These are phyloP conservation scores for Dromius quadrimaculatus DNA, from an alignment of 2,888 invertebrate genomes.

Conservation along the genomic window DNA sequence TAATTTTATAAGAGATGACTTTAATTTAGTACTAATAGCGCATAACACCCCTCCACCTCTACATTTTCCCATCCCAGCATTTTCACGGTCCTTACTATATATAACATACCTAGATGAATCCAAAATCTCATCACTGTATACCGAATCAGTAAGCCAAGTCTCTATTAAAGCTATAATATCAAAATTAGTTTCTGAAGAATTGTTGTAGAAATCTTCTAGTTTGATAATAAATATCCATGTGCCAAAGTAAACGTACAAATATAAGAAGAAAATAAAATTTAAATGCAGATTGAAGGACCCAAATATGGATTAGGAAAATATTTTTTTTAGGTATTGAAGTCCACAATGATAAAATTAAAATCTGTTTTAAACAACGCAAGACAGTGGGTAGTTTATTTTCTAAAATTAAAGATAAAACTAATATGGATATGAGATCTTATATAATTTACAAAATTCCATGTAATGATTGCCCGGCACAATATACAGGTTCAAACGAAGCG, in stretches of 20 bases:
- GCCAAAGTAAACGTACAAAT: neutral
- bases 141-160: neutral
- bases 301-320: too few species aligned
- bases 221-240: neutral
- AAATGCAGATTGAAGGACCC: too few species aligned
- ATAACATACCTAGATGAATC: neutral
- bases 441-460: too few species aligned
- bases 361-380: too few species aligned
- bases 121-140: neutral
- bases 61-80: neutral
- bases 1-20: neutral
- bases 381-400: too few species aligned
- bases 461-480: too few species aligned
- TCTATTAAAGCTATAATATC: neutral
- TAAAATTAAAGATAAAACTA: too few species aligned
- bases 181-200: neutral
- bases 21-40: constrained; percentile 3
- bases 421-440: too few species aligned
- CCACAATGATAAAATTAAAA: too few species aligned
- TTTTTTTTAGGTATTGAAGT: too few species aligned
- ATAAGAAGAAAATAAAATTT: neutral
- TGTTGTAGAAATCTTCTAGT: neutral
- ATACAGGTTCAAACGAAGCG: too few species aligned
- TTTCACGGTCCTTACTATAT: constrained; percentile 3
- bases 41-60: neutral